Evolutionary conservation across 37 sponge, comb jelly and placozoan species (phyloP).

Genomic region (Dysidea cf. avara): DNA sequence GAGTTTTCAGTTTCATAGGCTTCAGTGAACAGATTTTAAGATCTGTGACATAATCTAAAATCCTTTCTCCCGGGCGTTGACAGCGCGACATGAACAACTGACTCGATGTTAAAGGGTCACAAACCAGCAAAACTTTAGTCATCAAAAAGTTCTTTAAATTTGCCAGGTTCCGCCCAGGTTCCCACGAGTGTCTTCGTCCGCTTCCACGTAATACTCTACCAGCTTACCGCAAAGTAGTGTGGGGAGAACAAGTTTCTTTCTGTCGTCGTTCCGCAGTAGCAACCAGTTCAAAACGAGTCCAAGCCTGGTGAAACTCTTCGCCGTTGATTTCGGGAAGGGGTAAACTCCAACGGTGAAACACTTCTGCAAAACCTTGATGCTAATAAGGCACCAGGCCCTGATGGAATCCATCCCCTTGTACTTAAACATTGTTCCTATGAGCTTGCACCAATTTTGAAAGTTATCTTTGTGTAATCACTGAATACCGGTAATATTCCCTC

Average conservation of each 20-base stretch:
- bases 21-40: constrained; percentile 27
- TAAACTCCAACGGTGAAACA: no score
- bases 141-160: constrained; percentile 10
- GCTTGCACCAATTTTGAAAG: no score
- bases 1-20: constrained; percentile 24
- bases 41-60: constrained; percentile 4
- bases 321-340: constrained; percentile 22
- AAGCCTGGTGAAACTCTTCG: constrained; percentile 29
- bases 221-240: constrained; percentile 32
- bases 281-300: constrained; percentile 40
- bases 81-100: constrained; percentile 1
- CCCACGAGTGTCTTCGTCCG: constrained; percentile 14
- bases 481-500: no score
- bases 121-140: neutral
- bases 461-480: no score
- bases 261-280: constrained; percentile 23
- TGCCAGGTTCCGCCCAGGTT: constrained; percentile 5
- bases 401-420: no score
- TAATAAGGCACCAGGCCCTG: no score
- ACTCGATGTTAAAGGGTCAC: constrained; percentile 19
- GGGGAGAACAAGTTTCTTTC: constrained; percentile 22
- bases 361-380: no score
- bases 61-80: constrained; percentile 21
- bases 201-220: constrained; percentile 17
- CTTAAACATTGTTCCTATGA: no score